phyloP scores from a whole-genome alignment of 2,113 vertebrate genomes.

The Dasyprocta punctata region DNA sequence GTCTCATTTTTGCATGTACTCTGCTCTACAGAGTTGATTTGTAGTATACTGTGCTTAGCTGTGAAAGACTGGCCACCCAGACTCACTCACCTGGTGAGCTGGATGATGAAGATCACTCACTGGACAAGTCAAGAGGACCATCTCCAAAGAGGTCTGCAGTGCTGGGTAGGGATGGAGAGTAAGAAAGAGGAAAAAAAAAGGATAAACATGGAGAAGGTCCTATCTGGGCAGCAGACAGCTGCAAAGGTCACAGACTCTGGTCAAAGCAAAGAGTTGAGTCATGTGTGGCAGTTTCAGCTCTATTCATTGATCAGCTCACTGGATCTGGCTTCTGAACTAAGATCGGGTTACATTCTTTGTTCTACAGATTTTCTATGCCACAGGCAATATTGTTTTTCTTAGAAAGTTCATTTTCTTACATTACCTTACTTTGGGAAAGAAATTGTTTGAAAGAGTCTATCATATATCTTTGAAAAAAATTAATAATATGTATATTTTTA shows the following conservation, averaged over 20 bases:
- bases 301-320: conserved; percentile 8
- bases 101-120: conserved; percentile 57
- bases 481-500: conserved; percentile 67
- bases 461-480: conserved; percentile 69
- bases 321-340: not conserved
- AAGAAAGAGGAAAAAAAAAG: conserved; percentile 41
- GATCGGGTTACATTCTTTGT: not conserved
- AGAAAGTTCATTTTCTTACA: conserved; percentile 65
- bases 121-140: not conserved
- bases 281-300: conserved; percentile 28
- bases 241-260: conserved; percentile 43
- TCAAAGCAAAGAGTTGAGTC: conserved; percentile 7
- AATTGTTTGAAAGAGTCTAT: conserved; percentile 48
- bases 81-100: conserved; percentile 32
- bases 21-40: not conserved
- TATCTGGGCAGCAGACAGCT: not conserved
- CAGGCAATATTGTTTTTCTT: conserved; percentile 43
- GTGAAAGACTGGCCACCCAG: not conserved
- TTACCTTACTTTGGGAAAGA: conserved; percentile 37
- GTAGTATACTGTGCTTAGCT: conserved; percentile 2
- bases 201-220: not conserved
- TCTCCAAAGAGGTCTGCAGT: conserved; percentile 28
- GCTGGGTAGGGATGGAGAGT: not conserved
- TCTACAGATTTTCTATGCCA: conserved; percentile 51
- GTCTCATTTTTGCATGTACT: conserved; percentile 24